Conservation (phyloP, 2,797 vertebrate species). For the Alosa sapidissima region DNA sequence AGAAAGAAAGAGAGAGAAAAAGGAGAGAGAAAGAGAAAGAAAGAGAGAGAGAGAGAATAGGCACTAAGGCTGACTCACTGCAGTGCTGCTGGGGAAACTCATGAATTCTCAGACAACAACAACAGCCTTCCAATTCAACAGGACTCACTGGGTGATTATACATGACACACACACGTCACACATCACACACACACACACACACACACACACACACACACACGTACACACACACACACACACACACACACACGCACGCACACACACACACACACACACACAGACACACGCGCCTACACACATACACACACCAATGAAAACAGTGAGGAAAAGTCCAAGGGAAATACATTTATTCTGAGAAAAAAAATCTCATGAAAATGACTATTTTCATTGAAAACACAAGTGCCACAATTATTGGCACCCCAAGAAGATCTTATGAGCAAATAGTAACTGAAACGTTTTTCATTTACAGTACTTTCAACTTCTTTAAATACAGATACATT, state of each 20-base stretch:
- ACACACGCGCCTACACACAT: constrained; percentile 32
- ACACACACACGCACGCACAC: background rate
- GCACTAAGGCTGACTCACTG: constrained; percentile 62
- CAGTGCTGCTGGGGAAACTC: constrained; percentile 68
- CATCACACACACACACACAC: constrained; percentile 22
- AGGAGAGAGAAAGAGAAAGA: background rate
- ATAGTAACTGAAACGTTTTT: no score
- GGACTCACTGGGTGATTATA: background rate
- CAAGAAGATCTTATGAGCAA: no score
- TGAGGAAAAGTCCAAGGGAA: no score
- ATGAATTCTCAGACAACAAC: constrained; percentile 58
- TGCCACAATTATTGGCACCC: no score
- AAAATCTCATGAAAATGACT: no score
- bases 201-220: background rate
- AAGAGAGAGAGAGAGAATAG: background rate
- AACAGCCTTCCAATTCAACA: background rate
- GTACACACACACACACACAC: constrained; percentile 11
- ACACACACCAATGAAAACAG: constrained; percentile 45
- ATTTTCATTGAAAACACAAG: no score
- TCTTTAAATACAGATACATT: no score
- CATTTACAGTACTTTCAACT: no score
- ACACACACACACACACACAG: constrained; percentile 23
- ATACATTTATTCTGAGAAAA: no score
- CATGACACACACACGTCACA: background rate
- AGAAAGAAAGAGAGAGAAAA: background rate